These are phyloP conservation scores for Colostygia pectinataria DNA, from an alignment of 2,888 invertebrate species.

Conservation along the genomic window DNA sequence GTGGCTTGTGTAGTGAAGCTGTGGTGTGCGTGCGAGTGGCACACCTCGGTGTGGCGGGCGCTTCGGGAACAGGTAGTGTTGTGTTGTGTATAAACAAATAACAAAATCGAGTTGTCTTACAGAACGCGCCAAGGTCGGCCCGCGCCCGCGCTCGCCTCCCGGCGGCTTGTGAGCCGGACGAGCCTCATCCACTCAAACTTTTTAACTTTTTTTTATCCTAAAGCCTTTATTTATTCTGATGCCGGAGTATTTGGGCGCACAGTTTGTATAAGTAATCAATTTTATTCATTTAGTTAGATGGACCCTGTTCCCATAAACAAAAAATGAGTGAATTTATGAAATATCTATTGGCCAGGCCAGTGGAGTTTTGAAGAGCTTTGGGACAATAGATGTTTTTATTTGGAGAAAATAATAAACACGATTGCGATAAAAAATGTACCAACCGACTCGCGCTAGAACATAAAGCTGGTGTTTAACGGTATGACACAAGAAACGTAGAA, in stretches of 20 bases:
- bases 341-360: slow-evolving; percentile 17
- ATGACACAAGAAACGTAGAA: slow-evolving; percentile 49
- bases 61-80: slow-evolving; percentile 74
- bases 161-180: slow-evolving; percentile 28
- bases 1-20: slow-evolving; percentile 34
- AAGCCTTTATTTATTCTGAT: slow-evolving; percentile 81
- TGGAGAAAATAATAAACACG: slow-evolving; percentile 24
- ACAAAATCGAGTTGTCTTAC: slow-evolving; percentile 81
- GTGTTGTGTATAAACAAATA: slow-evolving; percentile 83
- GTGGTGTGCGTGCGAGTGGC: slow-evolving; percentile 41
- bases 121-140: slow-evolving; percentile 73
- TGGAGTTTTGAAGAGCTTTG: slow-evolving; percentile 2
- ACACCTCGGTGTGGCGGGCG: slow-evolving; percentile 37
- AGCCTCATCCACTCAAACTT: slow-evolving; percentile 59
- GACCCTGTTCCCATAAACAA: slow-evolving; percentile 72
- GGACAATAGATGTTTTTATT: slow-evolving; percentile 21
- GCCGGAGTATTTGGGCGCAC: slow-evolving; percentile 80
- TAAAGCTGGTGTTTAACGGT: slow-evolving; percentile 35
- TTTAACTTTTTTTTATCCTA: slow-evolving; percentile 66
- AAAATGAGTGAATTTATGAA: slow-evolving; percentile 66
- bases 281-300: slow-evolving; percentile 82
- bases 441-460: slow-evolving; percentile 15
- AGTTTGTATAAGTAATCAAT: slow-evolving; percentile 83
- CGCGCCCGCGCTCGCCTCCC: slow-evolving; percentile 47
- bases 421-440: slow-evolving; percentile 26